Evolutionary conservation across 1,140 invertebrate species (phyloP), one percentile per base, ranked within the genome.

Genomic region (Trichonephila clavata): DNA sequence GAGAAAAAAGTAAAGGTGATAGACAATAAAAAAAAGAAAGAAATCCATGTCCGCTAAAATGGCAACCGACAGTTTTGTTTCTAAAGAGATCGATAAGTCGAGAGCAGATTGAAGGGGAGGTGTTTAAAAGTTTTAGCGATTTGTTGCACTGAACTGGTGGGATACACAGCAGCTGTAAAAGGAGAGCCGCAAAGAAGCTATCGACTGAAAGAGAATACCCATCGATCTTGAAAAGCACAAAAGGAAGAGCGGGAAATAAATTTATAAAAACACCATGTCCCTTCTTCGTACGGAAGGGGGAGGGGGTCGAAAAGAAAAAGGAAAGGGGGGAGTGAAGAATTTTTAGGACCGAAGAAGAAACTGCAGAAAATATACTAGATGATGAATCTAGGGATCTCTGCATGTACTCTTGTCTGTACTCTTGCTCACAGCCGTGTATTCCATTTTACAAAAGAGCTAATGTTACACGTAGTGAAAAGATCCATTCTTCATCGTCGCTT

Each of bases 81-180:
- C 71, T 24, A 77, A 77, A 77, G 32, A 77, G n/a, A 89, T 89
- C 86, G 86, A 89, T 89, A 89, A 89, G 61, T 89, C 86, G 86
- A n/a, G 32, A 50, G 86, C 86, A 89, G 86, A 89, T 89, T 89
- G 86, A 50, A 71, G 39, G 43, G 86, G 86, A 60, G 86, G 86
- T 89, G 86, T 89, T 89, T 89, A 89, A 89, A 89, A 89, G 61
- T 89, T 89, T 89, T 89, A 89, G 86, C 86, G 86, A 89, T 89
- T 89, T 89, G 86, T 89, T 89, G 86, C 86, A 24, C 61, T 21
- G 61, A 77, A 77, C 71, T 24, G 71, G 71, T 89, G 86, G 63
- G 86, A 89, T 71, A 18, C 32, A 68, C 1, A 21, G 65, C 86
- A 89, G 86, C 86, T 89, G 86, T 77, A 77, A 77, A 39, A 77